These are phyloP conservation scores for Elegia similella DNA, from an alignment of 2,888 invertebrate genomes.

Conservation along the genomic window DNA sequence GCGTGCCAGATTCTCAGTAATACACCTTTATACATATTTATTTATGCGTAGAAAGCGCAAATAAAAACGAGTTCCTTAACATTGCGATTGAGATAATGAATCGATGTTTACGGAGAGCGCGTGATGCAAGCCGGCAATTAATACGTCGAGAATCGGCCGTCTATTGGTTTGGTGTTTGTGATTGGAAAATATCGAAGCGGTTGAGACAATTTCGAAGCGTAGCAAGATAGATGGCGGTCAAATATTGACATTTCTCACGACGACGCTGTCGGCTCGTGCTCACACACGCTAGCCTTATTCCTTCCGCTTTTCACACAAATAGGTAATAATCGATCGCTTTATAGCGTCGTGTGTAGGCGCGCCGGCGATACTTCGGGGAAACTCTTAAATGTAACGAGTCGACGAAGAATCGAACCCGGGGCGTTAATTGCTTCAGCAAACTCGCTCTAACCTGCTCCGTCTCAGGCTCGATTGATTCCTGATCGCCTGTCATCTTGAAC, in stretches of 20 bases:
- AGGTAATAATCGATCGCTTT: conserved; percentile 80
- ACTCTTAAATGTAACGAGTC: conserved; percentile 58
- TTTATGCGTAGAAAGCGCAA: conserved; percentile 79
- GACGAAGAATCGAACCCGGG: conserved; percentile 50
- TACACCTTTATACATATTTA: conserved; percentile 75
- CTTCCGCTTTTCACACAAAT: conserved; percentile 81
- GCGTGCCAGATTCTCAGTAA: conserved; percentile 75
- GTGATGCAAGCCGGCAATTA: conserved; percentile 49
- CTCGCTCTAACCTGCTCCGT: conserved; percentile 35
- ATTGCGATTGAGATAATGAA: conserved; percentile 69
- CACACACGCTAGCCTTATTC: conserved; percentile 53
- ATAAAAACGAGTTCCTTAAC: conserved; percentile 72
- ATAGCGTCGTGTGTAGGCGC: conserved; percentile 70
- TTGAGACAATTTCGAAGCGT: conserved; percentile 78
- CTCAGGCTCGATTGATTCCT: conserved; percentile 8
- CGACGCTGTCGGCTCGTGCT: conserved; percentile 65
- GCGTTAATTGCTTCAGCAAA: conserved; percentile 67
- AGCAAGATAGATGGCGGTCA: conserved; percentile 54
- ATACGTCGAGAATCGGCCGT: conserved; percentile 34
- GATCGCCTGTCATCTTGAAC: background rate
- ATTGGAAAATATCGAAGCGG: conserved; percentile 75
- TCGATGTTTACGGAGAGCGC: conserved; percentile 54
- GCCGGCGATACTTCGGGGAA: conserved; percentile 73
- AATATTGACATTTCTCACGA: conserved; percentile 81
- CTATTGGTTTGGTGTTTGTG: conserved; percentile 63